Conservation (phyloP, 2,113 vertebrate genomes). For the Octodon degus region DNA sequence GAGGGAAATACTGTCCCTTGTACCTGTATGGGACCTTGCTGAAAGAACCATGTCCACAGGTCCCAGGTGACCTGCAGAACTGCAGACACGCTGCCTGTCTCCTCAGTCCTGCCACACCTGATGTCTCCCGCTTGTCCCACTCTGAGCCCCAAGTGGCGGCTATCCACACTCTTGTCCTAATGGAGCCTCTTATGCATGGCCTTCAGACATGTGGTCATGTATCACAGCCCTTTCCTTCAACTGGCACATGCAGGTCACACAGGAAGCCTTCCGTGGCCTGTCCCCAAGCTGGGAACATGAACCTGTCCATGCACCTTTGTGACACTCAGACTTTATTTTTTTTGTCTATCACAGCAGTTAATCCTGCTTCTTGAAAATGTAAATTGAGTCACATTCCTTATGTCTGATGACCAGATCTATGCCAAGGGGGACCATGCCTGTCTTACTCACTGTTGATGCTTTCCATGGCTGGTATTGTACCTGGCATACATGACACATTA, state of each 20-base stretch:
- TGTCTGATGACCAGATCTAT: neutral
- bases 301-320: neutral
- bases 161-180: neutral
- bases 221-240: neutral
- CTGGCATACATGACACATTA: neutral
- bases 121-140: neutral
- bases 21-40: neutral
- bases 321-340: neutral
- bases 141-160: neutral
- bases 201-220: neutral
- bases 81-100: neutral
- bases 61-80: neutral
- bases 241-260: neutral
- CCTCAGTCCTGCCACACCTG: neutral
- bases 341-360: neutral
- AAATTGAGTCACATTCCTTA: neutral
- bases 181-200: neutral
- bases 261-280: neutral
- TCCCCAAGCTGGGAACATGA: neutral
- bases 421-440: neutral
- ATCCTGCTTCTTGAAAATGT: neutral
- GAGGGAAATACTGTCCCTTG: neutral
- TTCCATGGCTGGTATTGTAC: neutral
- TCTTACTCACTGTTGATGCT: neutral
- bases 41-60: neutral